Evolutionary conservation across 2,797 vertebrate genomes (phyloP).

Genomic region (Phoeniculus purpureus): DNA sequence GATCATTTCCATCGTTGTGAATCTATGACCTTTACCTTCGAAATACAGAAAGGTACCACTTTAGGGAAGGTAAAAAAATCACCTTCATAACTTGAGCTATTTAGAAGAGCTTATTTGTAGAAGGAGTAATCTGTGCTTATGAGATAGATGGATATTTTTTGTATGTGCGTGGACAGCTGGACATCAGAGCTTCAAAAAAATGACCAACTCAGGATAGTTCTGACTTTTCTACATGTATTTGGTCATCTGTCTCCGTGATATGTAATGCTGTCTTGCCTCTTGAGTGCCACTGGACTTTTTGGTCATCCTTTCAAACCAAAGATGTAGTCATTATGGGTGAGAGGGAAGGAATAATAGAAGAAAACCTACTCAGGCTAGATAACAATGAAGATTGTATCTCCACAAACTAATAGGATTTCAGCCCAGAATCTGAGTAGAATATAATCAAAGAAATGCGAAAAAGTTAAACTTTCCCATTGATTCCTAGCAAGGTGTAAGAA

Average conservation of each 20-base stretch:
- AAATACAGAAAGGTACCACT: not conserved
- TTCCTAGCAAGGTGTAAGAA: not conserved
- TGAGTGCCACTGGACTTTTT: not conserved
- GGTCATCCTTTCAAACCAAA: constrained; percentile 15
- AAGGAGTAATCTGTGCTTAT: not conserved
- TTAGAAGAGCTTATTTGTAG: not conserved
- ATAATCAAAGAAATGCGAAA: not conserved
- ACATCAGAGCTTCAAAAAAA: not conserved
- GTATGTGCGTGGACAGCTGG: not conserved
- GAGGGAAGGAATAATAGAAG: not conserved
- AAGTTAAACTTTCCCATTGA: not conserved
- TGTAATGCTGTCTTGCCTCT: not conserved
- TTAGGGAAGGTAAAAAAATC: not conserved
- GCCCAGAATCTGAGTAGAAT: constrained; percentile 1
- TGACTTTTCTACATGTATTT: not conserved
- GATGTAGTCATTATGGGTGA: not conserved
- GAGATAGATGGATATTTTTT: not conserved
- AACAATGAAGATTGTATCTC: not conserved
- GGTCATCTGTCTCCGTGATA: not conserved
- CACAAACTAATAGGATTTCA: not conserved
- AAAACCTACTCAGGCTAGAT: not conserved
- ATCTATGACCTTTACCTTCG: not conserved
- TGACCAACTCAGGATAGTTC: not conserved
- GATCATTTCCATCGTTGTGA: not conserved
- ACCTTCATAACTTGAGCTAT: not conserved